Conservation (phyloP, 2,113 vertebrate species). For the Notarius lentiginosus region DNA sequence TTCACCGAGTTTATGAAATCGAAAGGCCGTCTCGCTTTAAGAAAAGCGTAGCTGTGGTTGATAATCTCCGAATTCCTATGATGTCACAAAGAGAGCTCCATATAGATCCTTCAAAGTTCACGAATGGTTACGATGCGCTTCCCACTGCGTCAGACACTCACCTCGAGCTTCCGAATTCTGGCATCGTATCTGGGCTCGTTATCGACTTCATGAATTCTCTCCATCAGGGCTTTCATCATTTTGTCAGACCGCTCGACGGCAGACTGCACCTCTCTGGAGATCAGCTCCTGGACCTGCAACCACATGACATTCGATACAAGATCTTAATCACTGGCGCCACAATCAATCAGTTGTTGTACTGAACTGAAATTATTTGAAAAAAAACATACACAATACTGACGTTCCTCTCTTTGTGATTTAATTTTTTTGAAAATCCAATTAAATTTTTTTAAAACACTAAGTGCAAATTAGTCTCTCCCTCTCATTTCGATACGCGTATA, state of each 20-base stretch:
- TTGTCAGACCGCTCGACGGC: conserved; percentile 41
- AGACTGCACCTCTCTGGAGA: conserved; percentile 28
- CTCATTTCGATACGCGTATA: no score
- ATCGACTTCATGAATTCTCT: conserved; percentile 46
- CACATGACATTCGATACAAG: background rate
- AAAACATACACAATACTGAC: no score
- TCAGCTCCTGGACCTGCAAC: conserved; percentile 36
- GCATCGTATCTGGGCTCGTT: conserved; percentile 30
- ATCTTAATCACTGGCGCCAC: background rate
- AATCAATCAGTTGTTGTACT: background rate
- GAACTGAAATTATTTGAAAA: background rate
- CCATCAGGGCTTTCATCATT: conserved; percentile 47
- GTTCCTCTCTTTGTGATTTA: background rate
- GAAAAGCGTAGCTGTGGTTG: no score
- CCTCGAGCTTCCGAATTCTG: conserved; percentile 39
- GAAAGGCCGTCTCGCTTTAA: no score
- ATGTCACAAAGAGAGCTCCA: background rate
- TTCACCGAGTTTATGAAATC: no score
- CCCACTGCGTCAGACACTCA: background rate
- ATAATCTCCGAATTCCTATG: no score
- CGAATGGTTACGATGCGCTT: background rate
- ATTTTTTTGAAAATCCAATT: background rate
- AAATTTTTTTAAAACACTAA: no score
- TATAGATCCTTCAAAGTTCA: no score
- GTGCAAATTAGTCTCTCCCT: no score